Base-by-base conservation (phyloP, 1,140 invertebrate genomes). In the Patella vulgata region DNA sequence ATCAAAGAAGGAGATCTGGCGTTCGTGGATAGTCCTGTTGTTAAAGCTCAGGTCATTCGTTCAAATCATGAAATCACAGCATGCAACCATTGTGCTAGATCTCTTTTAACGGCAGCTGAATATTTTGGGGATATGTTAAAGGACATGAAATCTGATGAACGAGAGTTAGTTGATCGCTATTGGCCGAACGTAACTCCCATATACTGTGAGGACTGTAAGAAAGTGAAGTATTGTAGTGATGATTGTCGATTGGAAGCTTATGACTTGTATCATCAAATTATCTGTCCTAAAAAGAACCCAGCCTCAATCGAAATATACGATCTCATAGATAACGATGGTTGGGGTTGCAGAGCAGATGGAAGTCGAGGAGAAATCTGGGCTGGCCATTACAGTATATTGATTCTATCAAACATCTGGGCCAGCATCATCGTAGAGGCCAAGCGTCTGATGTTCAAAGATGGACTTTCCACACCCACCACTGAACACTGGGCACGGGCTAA, bases 401-500 rank as follows among this genome's bases (percentile, higher is more conserved):
- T 78, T 0, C 55, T 81, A 17, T 71, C 68, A 0, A 70, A 71
- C 52, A 75, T 81, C 27, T 81, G 75, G 75, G 77, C 71, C 9
- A 66, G 44, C 19, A 78, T 79, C 27, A 60, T 71, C 28, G 58
- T 64, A 3, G 61, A 74, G n/a, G 79, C 72, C 1, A 73, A 68
- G 40, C 42, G 58, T 30, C 40, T 72, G 43, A 75, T 77, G 70
- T 56, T 68, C 40, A 55, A 68, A 36, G 68, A 61, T 19, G 68
- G 64, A 11, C 25, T 59, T 4, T 53, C 59, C 14, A 27, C 63
- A 43, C 74, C 79, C 19, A 69, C 73, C 11, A 30, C 55, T 4
- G 73, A 74, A 27, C 74, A 75, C 19, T 81, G 79, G 79, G 77
- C 79, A 17, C 63, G 46, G 33, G 74, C 79, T n/a, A 79, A 78